Base-by-base conservation (phyloP, 2,113 vertebrate species). In the Cololabis saira region DNA sequence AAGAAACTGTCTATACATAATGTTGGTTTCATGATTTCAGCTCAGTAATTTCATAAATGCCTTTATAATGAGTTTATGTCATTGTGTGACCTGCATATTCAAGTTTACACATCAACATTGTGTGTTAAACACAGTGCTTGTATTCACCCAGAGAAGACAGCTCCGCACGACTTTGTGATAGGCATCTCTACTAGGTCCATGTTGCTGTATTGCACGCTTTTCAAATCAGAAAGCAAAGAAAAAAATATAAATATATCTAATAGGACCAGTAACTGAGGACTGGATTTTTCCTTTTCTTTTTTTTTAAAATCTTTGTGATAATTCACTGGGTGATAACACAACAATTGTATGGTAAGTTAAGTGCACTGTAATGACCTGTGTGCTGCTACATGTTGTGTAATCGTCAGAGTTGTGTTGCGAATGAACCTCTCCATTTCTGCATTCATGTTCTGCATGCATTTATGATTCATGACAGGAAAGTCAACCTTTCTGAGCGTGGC, bases 331-430 rank as follows among this genome's bases (percentile, higher is more conserved):
- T 55, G 54, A 62, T 67, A 58, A 22, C 63, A 33, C 58, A 64
- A 54, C 2, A 13, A 49, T 79, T 51, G 30, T 12, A 65, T 33
- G 53, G 67, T 0, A 49, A 43, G 67, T 85, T 84, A 91, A 89
- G 83, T 85, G 83, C 88, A 50, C 79, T 48, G 71, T 22, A 61
- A 78, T 72, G 44, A 59, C 22, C 63, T 54, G 57, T 64, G 64
- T 77, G 65, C 62, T 84, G 79, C 81, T 81, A 88, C 78, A 67
- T 83, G 55, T 76, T 42, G 55, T 40, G 44, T 44, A 60, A 62
- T 67, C 66, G 30, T 72, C 60, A 18, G 22, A 44, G 47, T 22
- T 42, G 43, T 37, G 43, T 15, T 78, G 49, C 49, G 45, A 70
- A n/a, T 19, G 48, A 61, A 75, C 48, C 11, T 56, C 58, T 77